A percentile compares a stretch with the other conserved stretches of the same genome.
Evolutionary conservation across 2,113 vertebrate genomes (phyloP).

Genomic region (Xerus inauris): DNA sequence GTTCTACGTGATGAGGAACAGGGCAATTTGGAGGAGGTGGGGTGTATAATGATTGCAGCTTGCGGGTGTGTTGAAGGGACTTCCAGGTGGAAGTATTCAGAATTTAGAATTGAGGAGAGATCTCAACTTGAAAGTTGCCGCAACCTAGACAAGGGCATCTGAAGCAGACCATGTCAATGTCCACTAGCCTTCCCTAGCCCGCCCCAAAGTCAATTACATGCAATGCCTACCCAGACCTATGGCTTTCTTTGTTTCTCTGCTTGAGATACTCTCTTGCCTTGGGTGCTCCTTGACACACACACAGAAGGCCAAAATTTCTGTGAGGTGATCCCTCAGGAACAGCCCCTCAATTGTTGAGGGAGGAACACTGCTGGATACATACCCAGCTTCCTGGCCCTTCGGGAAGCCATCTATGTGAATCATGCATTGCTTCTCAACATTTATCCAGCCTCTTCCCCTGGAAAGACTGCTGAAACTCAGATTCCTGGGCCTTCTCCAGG

Average conservation of each 20-base stretch:
- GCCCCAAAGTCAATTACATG: accelerated
- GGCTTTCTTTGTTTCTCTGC: not conserved
- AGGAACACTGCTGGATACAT: no score
- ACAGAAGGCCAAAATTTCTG: no score
- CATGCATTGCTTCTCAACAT: not conserved
- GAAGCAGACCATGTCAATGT: accelerated
- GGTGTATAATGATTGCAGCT: not conserved
- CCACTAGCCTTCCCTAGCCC: not conserved
- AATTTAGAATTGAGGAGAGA: not conserved
- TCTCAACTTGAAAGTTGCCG: not conserved
- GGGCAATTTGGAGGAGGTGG: not conserved
- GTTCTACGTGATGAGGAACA: not conserved
- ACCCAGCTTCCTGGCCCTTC: no score
- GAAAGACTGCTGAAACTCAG: not conserved
- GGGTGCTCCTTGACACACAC: accelerated
- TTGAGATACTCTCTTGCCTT: not conserved
- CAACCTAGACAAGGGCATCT: not conserved
- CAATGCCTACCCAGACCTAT: not conserved
- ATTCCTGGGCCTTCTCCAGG: not conserved
- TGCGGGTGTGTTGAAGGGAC: no score
- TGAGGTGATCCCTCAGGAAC: not conserved
- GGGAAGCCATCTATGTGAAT: no score
- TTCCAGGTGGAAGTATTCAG: not conserved
- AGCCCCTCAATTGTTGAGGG: no score
- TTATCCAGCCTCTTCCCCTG: not conserved